Base-by-base conservation (phyloP, 2,888 invertebrate genomes). In the Drosophila incognita region DNA sequence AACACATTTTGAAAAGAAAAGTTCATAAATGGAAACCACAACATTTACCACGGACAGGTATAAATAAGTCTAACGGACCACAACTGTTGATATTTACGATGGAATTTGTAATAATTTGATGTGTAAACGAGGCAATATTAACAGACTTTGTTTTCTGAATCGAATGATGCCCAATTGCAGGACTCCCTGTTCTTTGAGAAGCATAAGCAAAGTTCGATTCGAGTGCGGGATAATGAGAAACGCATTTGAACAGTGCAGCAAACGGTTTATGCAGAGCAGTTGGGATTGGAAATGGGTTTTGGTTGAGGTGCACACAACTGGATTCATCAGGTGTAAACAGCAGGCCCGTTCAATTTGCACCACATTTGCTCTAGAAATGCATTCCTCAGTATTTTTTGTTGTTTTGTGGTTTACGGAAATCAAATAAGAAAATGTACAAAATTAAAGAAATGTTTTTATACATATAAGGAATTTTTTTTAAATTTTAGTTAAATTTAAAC, bases 191-290 rank as follows among this genome's bases (percentile, higher is more conserved):
- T 8, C 7, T 54, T 31, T 24, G 40, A 46, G 54, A n/a, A 66
- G 46, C 40, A 59, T n/a, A 56, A 69, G 42, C 36, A 52, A 46
- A 29, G 38, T 63, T 40, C 29, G 35, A 31, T 66, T 70, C 29
- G 36, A 33, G 83, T 83, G 83, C 87, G 79, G 57, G 38, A 79
- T 72, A 70, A 52, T 58, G 68, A 79, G 42, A 42, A 21, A 86
- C 68, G 33, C 74, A 65, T 69, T 85, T 73, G 36, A 70, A 72
- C 49, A 71, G 86, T 83, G 83, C 78, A 53, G 57, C 53, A 51
- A 81, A 70, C 11, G 33, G 66, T 57, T 29, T 68, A 60, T 63
- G 35, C 68, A 75, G 68, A 75, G 48, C 29, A 56, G 62, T 56
- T 66, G 38, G 31, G 40, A 57, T 42, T 56, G 38, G 38, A 27